Base-by-base conservation (phyloP, 2,888 invertebrate species). In the Flexamia atlantica region DNA sequence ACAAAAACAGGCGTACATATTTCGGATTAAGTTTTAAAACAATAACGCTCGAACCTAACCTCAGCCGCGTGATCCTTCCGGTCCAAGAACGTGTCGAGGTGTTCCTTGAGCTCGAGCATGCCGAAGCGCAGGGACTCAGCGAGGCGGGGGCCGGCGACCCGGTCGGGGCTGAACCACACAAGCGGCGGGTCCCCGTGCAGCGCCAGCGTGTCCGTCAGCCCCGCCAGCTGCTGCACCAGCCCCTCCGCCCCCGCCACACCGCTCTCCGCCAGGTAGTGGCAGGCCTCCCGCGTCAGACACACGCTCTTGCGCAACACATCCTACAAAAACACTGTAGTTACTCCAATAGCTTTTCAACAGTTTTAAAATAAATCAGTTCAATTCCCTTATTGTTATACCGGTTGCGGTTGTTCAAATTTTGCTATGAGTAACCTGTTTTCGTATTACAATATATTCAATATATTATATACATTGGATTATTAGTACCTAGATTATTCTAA, bases 41-140 rank as follows among this genome's bases (percentile, higher is more conserved):
- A 17, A 74, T 14, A 70, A 80, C 82, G 5, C 9, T 36, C 36
- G 4, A 36, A 17, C 88, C 86, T 88, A 89, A 96, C 96, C 93
- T 96, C 96, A 0, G 94, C 91, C 0, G 97, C 96, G 88, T 97
- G 97, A 89, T 98, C 98, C 88, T 96, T 95, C 85, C 97, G 94
- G 90, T 98, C 98, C 87, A 97, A 95, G 90, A 97, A 98, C 0
- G 98, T 98, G 90, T 99, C 98, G 87, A 98, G 93, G 90, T 98
- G 98, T 89, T 99, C 98, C 88, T 97, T 97, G 87, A 99, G 95
- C 90, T 98, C 98, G 53, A 99, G 92, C 88, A 98, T 95, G 86
- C 96, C 96, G 90, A 96, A 98, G 80, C 97, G 94, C 82, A 98
- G 92, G 1, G 95, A 94, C 90, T 98, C 98, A 7, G 95, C 93